Evolutionary conservation across 1,140 invertebrate species (phyloP), one percentile per base, ranked within the genome.

Genomic region (Proales similis): DNA sequence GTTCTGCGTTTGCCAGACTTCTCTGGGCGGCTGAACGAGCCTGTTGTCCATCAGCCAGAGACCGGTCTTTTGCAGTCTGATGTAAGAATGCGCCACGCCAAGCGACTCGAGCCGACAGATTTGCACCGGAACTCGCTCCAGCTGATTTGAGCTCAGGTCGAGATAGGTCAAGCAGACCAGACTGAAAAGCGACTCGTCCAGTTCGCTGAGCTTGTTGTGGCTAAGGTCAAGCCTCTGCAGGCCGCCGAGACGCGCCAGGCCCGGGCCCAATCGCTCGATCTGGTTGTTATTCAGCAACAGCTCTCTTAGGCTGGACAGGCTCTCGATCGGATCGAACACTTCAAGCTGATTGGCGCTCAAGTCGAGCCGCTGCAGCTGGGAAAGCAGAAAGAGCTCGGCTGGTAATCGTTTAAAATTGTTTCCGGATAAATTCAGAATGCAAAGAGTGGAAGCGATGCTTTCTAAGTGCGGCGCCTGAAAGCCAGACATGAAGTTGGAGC

Each of bases 1-100:
- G 43, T 71, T 68, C 19, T 70, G 67, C 0, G 73, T 73, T 48
- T 70, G 68, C 73, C 73, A 74, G 4, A 75, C 65, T 45, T 72
- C 67, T 38, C 69, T 69, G 20, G 74, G 74, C 19, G 74, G 74
- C 36, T 67, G 64, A 38, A 65, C 67, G 9, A 77, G 48, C 9
- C 73, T 73, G 53, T 77, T 77, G 33, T 70, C 69, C 63, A 74
- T 70, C 20, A 77, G 63, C 74, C 74, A 75, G 24, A 77, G 63
- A 5, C 74, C 74, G 64, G 66, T 57, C 65, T 73, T 73, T 5
- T 66, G 48, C 2, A 73, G 65, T 45, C 70, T 70, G 22, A 67
- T 62, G 47, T 70, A 77, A 7, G 66, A 68, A 48, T 77, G 74
- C 11, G 72, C 71, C 17, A 49, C 65, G 9, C 64, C 68, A 1